These are phyloP conservation scores for Tachysurus vachellii DNA, from an alignment of 2,113 vertebrate genomes.

Conservation along the genomic window DNA sequence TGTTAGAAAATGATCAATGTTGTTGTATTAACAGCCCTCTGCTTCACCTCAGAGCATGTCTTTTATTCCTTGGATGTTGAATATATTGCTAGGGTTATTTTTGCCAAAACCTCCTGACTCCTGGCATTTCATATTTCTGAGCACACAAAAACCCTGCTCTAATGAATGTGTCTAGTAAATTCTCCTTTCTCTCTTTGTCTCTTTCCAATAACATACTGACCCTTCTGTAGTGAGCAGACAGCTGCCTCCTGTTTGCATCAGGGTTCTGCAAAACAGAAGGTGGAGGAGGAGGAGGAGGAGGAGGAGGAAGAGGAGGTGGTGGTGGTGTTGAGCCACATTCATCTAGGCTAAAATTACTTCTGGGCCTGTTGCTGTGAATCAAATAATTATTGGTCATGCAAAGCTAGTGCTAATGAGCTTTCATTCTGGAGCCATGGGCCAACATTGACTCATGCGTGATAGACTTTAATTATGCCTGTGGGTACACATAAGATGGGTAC, in stretches of 20 bases:
- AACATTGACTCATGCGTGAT: conserved; percentile 31
- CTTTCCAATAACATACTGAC: conserved; percentile 17
- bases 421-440: conserved; percentile 36
- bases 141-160: conserved; percentile 8
- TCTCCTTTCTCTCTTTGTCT: neutral
- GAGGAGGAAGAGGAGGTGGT: neutral
- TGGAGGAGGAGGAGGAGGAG: neutral
- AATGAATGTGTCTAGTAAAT: conserved; percentile 18
- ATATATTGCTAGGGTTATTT: neutral
- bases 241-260: conserved; percentile 1
- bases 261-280: conserved; percentile 28
- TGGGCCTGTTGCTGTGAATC: conserved; percentile 37
- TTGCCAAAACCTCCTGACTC: neutral
- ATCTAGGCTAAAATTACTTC: conserved; percentile 48
- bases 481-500: neutral
- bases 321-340: conserved; percentile 18
- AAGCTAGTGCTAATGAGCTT: conserved; percentile 45
- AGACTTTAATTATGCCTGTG: conserved; percentile 26
- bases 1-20: neutral
- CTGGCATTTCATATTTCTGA: conserved; percentile 8
- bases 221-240: conserved; percentile 13
- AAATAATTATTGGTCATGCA: conserved; percentile 44
- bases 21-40: neutral
- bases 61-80: neutral
- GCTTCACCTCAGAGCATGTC: neutral